Percentiles rank a stretch among this genome's conserved stretches.
phyloP scores from a whole-genome alignment of 2,797 vertebrate species.

The Babyrousa celebensis region DNA sequence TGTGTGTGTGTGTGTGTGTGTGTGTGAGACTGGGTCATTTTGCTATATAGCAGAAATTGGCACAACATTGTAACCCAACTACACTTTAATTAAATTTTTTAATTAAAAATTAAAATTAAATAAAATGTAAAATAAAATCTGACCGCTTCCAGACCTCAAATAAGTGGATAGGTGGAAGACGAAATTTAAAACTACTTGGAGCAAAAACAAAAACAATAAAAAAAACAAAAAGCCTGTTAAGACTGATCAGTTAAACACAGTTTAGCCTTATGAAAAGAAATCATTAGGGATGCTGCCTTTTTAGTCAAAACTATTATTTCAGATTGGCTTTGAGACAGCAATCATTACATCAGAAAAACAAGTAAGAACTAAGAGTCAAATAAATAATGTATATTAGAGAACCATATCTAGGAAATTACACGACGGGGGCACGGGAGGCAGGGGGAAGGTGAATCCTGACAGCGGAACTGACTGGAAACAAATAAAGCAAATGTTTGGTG shows the following conservation, averaged over 20 bases:
- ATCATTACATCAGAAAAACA: neutral
- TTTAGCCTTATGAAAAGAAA: slow-evolving; percentile 42
- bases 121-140: neutral
- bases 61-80: no score
- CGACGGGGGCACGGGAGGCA: no score
- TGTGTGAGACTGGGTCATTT: no score
- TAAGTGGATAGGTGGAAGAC: neutral
- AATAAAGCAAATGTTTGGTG: slow-evolving; percentile 20
- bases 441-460: neutral
- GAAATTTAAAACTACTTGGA: slow-evolving; percentile 35
- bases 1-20: no score
- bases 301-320: slow-evolving; percentile 13
- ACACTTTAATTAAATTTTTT: no score
- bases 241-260: slow-evolving; percentile 16
- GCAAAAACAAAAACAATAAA: neutral
- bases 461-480: neutral
- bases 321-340: slow-evolving; percentile 25
- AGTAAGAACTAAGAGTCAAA: neutral
- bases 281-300: neutral
- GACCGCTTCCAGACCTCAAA: neutral
- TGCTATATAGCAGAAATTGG: no score
- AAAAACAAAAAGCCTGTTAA: neutral
- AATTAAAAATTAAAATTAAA: no score
- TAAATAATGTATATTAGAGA: neutral
- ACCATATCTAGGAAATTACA: neutral